Evolutionary conservation across 2,113 vertebrate species (phyloP), one percentile per base, ranked within the genome.

Genomic region (Lepus timidus): DNA sequence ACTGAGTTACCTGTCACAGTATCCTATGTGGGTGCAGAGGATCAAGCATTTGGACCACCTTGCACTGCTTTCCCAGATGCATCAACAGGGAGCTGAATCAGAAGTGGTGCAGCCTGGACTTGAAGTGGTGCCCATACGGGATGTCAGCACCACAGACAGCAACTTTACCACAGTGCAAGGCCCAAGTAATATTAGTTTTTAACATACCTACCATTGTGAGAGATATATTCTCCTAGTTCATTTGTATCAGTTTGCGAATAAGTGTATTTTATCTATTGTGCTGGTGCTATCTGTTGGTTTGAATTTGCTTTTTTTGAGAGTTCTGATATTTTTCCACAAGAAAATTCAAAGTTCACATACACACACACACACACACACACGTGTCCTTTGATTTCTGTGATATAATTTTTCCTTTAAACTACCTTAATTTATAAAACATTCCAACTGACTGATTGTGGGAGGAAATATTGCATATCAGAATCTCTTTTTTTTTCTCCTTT

Each of bases 401-500:
- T 78, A 55, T 49, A 25, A 19, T 2, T 82, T 90, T 87, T 89
- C 91, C 73, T 83, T 65, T 0, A 6, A 1, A 65, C n/a, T 52
- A 81, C 73, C n/a, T 1, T 71, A 91, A 87, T 6, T 62, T 33
- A 71, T 79, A 49, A 91, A 91, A 88, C 1, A 52, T 82, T 44
- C 49, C 89, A 73, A 6, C 44, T 44, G 44, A 80, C 10, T 80
- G 36, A 67, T 44, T 80, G 6, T 22, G 20, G 51, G 13, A 75
- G 89, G 29, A 86, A 84, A 95, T 14, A 88, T 73, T 49, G 19
- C n/a, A 75, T 52, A 90, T 3, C 61, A 74, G 22, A 29, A 0
- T 33, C 74, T 52, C 1, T 36, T 73, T 95, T 97, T 97, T 89
- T 93, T 3, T 4, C n/a, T 44, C 25, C 64, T 52, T 52, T 85